phyloP scores from a whole-genome alignment of 2,113 vertebrate genomes.

The Pterocles orientalis region DNA sequence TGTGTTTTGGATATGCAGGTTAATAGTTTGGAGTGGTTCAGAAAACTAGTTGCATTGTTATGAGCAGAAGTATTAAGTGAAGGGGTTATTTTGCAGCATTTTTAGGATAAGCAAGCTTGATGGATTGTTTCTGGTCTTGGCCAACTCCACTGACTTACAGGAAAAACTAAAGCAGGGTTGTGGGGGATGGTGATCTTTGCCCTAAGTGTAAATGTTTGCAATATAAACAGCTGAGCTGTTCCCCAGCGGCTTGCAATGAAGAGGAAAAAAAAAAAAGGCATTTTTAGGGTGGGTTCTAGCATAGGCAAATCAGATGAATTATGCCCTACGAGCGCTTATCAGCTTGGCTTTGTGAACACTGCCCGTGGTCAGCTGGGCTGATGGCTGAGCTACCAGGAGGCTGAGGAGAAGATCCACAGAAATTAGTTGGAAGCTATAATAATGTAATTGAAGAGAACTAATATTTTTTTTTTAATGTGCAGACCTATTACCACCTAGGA shows the following conservation, averaged over 20 bases:
- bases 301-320: neutral
- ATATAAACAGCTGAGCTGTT: conserved; percentile 6
- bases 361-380: neutral
- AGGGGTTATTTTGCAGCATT: neutral
- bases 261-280: neutral
- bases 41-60: neutral
- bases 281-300: neutral
- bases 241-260: neutral
- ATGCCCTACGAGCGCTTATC: neutral
- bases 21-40: neutral
- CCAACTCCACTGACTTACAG: neutral
- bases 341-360: neutral
- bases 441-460: too few relatives aligned
- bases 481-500: neutral
- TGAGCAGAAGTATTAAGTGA: neutral
- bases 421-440: neutral
- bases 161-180: neutral
- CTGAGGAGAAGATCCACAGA: neutral
- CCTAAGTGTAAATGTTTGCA: conserved; percentile 10
- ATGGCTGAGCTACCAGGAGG: neutral
- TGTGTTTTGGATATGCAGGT: neutral
- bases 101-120: neutral
- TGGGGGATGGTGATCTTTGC: neutral
- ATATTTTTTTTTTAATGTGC: neutral
- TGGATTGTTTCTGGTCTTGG: conserved; percentile 20